Evolutionary conservation across 2,113 vertebrate genomes (phyloP).

Genomic region (Passer montanus): DNA sequence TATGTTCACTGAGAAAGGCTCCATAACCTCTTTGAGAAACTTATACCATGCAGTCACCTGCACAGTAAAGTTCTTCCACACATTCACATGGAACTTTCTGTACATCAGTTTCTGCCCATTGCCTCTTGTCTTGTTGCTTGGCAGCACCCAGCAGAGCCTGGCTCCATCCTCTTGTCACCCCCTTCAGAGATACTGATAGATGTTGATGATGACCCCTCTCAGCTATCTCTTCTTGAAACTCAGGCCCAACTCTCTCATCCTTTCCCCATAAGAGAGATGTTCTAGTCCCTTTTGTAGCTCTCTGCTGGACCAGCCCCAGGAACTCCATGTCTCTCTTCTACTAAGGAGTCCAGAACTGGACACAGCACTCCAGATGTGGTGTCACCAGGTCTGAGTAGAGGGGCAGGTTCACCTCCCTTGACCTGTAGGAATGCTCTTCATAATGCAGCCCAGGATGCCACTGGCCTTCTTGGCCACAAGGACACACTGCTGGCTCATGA

Average conservation of each 20-base stretch:
- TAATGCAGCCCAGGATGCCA: neutral
- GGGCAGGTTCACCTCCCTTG: neutral
- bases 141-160: neutral
- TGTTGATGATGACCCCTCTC: neutral
- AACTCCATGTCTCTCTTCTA: accelerated
- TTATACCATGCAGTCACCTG: neutral
- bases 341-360: neutral
- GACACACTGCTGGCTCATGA: neutral
- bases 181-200: neutral
- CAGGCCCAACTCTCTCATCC: neutral
- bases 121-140: neutral
- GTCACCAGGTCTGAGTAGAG: neutral
- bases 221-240: neutral
- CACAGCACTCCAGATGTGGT: neutral
- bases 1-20: neutral
- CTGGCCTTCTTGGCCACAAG: neutral
- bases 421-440: neutral
- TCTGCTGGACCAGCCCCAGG: neutral
- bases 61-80: neutral
- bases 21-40: neutral
- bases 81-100: neutral
- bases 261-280: neutral
- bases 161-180: neutral
- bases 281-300: neutral
- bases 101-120: neutral